phyloP scores from a whole-genome alignment of 92 coral and sea anemone species.

The Actinostola sp. region DNA sequence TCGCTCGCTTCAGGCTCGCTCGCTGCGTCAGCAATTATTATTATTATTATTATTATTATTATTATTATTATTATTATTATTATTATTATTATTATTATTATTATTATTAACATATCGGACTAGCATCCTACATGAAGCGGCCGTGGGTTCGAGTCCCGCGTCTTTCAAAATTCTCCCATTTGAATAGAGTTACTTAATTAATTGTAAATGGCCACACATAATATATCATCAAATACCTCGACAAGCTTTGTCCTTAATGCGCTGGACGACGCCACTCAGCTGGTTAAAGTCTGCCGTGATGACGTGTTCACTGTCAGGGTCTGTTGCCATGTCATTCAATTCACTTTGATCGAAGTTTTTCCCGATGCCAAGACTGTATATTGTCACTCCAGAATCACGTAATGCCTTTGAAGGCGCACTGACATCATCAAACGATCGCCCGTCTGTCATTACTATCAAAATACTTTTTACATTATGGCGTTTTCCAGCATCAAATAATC shows the following conservation, averaged over 20 bases:
- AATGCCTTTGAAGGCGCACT: conserved; percentile 47
- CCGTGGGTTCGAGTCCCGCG: no score
- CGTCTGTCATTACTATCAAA: conserved; percentile 65
- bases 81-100: no score
- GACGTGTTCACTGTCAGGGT: conserved; percentile 67
- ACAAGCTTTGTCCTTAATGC: conserved; percentile 51
- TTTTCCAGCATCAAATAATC: conserved; percentile 35
- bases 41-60: no score
- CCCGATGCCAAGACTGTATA: conserved; percentile 66
- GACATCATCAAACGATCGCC: conserved; percentile 39
- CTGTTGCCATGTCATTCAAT: conserved; percentile 65
- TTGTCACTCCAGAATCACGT: conserved; percentile 62
- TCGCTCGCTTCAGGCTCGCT: no score
- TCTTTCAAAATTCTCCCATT: no score
- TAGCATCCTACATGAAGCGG: no score
- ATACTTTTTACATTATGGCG: conserved; percentile 45
- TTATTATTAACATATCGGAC: no score
- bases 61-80: no score
- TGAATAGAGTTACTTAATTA: no score
- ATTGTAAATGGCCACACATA: no score
- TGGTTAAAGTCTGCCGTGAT: conserved; percentile 60
- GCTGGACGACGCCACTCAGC: conserved; percentile 27
- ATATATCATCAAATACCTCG: no score
- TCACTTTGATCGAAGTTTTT: conserved; percentile 25
- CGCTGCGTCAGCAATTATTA: no score